A percentile compares a stretch with the other conserved stretches of the same genome.
Evolutionary conservation across 2,113 vertebrate genomes (phyloP).

Genomic region (Pangasianodon hypophthalmus): DNA sequence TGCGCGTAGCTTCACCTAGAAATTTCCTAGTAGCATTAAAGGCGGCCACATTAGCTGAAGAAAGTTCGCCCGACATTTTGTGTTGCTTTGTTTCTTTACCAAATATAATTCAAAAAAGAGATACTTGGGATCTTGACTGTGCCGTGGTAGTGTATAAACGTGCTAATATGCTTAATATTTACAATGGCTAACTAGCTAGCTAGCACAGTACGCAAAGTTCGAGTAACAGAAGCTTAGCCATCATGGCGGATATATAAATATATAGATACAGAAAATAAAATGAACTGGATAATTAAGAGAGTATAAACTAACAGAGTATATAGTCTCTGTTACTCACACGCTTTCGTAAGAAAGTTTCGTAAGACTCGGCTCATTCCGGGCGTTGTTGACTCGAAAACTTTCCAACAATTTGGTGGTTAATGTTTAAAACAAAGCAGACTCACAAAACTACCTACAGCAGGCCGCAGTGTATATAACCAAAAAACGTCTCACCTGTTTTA

Average conservation of each 20-base stretch:
- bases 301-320: not conserved
- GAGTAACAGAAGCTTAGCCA: not conserved
- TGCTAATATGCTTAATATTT: not conserved
- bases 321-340: not conserved
- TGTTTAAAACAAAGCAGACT: not conserved
- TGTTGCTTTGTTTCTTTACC: not conserved
- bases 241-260: not conserved
- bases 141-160: not conserved
- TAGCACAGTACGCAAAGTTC: not conserved
- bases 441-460: not conserved
- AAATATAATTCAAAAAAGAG: not conserved
- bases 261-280: not conserved
- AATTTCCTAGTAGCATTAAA: not conserved
- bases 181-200: not conserved
- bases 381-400: conserved; percentile 12
- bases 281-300: not conserved
- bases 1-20: not conserved
- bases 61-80: not conserved
- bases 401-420: not conserved
- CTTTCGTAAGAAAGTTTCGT: conserved; percentile 67
- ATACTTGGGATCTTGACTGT: no score
- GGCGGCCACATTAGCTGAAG: no score
- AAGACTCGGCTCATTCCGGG: conserved; percentile 51
- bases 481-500: conserved; percentile 68
- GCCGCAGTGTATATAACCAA: not conserved